A percentile compares a stretch with the other conserved stretches of the same genome.
Evolutionary conservation across 2,888 invertebrate genomes (phyloP).

Genomic region (Junonia oenone): DNA sequence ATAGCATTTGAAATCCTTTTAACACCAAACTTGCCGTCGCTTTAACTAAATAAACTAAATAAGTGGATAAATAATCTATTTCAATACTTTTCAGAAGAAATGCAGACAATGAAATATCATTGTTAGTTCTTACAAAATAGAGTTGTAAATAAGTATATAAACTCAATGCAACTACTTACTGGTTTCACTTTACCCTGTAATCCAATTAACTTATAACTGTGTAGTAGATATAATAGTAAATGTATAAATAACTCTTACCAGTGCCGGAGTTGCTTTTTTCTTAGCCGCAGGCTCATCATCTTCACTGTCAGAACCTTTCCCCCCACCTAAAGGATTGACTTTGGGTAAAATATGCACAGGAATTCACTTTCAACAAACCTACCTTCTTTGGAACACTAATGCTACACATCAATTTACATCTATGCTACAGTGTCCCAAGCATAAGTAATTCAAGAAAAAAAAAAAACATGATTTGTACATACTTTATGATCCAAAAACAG

Average conservation of each 20-base stretch:
- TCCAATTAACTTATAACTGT: slow-evolving; percentile 26
- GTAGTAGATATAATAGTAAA: slow-evolving; percentile 14
- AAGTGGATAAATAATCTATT: slow-evolving; percentile 6
- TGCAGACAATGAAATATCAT: slow-evolving; percentile 4
- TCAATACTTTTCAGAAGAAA: background rate
- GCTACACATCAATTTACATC: slow-evolving; percentile 65
- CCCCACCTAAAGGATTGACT: slow-evolving; percentile 66
- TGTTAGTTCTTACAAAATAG: slow-evolving; percentile 9
- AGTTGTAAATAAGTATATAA: slow-evolving; percentile 15
- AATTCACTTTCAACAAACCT: slow-evolving; percentile 31
- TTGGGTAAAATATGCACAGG: slow-evolving; percentile 31
- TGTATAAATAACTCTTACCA: slow-evolving; percentile 49
- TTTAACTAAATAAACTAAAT: slow-evolving; percentile 5
- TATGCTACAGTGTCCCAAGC: slow-evolving; percentile 59
- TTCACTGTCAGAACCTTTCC: slow-evolving; percentile 89
- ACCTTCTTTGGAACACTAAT: slow-evolving; percentile 43
- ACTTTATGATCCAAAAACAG: slow-evolving; percentile 60
- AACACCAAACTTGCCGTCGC: background rate
- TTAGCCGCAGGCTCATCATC: slow-evolving; percentile 91
- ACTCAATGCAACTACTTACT: slow-evolving; percentile 29
- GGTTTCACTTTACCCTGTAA: slow-evolving; percentile 30
- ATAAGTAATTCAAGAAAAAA: slow-evolving; percentile 44
- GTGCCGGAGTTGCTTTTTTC: slow-evolving; percentile 82
- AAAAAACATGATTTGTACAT: slow-evolving; percentile 53
- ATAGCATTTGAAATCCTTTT: background rate